phyloP scores from a whole-genome alignment of 2,888 invertebrate species.

The Phanerotoma sp. region DNA sequence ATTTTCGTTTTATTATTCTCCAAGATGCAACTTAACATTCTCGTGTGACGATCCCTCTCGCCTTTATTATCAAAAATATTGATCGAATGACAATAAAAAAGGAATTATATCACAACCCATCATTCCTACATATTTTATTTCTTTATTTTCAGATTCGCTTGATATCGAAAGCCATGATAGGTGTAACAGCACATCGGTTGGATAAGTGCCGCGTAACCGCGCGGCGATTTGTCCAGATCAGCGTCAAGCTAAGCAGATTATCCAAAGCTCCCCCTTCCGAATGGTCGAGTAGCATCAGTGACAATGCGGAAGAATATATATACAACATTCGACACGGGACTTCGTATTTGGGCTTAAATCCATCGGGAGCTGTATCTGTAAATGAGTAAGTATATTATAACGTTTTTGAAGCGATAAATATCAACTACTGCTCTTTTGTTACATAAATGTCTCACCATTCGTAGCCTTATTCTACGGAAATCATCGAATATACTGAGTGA shows the following conservation, averaged over 20 bases:
- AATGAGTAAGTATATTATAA: slow-evolving; percentile 14
- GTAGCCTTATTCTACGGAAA: not conserved
- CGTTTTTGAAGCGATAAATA: not conserved
- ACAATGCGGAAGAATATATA: slow-evolving; percentile 13
- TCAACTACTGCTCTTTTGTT: slow-evolving; percentile 1
- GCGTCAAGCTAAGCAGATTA: slow-evolving; percentile 65
- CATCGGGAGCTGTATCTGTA: slow-evolving; percentile 33
- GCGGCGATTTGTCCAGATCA: slow-evolving; percentile 64
- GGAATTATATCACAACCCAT: slow-evolving; percentile 9
- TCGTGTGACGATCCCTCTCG: not conserved
- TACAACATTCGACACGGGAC: slow-evolving; percentile 21
- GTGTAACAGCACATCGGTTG: slow-evolving; percentile 15
- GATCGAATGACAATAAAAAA: not conserved
- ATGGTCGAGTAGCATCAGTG: slow-evolving; percentile 17
- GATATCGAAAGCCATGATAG: slow-evolving; percentile 19
- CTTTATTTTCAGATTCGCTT: not conserved
- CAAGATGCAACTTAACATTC: not conserved
- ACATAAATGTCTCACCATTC: not conserved
- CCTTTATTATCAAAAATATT: not conserved
- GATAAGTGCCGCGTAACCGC: slow-evolving; percentile 55
- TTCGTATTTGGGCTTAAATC: slow-evolving; percentile 29
- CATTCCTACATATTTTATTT: not conserved
- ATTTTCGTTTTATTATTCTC: no score
- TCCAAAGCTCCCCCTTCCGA: slow-evolving; percentile 34
- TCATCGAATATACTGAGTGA: slow-evolving; percentile 7